Evolutionary conservation across 2,113 vertebrate species (phyloP), one percentile per base, ranked within the genome.

Genomic region (Sclerurus mexicanus): DNA sequence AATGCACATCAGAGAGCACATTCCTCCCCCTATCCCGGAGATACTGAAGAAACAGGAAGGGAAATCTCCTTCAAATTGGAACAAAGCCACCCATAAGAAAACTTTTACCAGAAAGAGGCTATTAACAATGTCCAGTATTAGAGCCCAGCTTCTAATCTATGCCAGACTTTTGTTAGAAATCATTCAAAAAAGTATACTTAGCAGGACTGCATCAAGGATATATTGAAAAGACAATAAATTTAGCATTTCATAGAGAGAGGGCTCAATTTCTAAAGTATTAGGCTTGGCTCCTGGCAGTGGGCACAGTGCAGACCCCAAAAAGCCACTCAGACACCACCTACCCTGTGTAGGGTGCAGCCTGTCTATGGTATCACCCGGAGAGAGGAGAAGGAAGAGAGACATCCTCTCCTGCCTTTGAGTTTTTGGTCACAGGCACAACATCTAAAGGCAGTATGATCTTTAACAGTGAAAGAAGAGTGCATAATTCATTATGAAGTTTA

Each of bases 341-440:
- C 12, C 13, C 12, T 58, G 12, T 4, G 12, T 20, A 81, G 7
- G 10, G 5, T 81, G 39, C 44, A 75, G 24, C 30, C 44, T 42
- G 40, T 81, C 35, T 33, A 83, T 71, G 35, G 14, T 58, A 9
- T 40, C 37, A n/a, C 18, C 18, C 55, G 49, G 40, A 66, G 28
- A 31, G 25, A 52, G 28, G 14, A 81, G 35, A 82, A 79, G 23
- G 7, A 73, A 77, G 42, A 72, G 35, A 69, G n/a, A 46, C 10
- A 49, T 27, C 14, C 28, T 55, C 22, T 47, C 14, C 24, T 63
- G 35, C n/a, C 40, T 8, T 90, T 0, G 0, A 27, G 7, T 46
- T 76, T 83, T 85, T 85, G 52, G 76, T 86, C 68, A 56, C 18
- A 72, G 31, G 49, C 68, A 60, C 23, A 64, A 72, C 39, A 90